A percentile compares a stretch with the other conserved stretches of the same genome.
phyloP scores from a whole-genome alignment of 2,797 vertebrate species.

The Acipenser oxyrinchus region DNA sequence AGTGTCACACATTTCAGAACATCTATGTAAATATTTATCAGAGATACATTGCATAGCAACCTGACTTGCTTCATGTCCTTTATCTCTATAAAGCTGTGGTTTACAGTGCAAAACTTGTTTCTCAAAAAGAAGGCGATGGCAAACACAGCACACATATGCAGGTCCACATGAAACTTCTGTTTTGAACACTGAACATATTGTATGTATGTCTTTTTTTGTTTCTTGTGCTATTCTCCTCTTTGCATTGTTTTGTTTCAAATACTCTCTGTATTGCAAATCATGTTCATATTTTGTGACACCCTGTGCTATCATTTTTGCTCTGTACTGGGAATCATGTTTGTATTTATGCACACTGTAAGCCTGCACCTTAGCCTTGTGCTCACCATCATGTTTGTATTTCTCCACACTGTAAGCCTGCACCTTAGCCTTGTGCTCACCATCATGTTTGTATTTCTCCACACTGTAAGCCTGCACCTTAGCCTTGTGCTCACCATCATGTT shows the following conservation, averaged over 20 bases:
- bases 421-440: background rate
- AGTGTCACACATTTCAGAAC: background rate
- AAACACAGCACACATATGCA: conserved; percentile 16
- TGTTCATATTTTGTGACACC: no score
- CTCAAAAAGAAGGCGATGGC: conserved; percentile 8
- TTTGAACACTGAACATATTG: conserved; percentile 6
- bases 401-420: background rate
- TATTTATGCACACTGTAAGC: no score
- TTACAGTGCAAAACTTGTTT: conserved; percentile 10
- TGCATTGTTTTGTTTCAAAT: no score
- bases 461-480: background rate
- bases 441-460: background rate
- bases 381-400: background rate
- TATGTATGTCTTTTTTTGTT: background rate
- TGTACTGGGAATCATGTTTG: no score
- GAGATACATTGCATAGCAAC: conserved; percentile 8
- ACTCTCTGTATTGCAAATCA: no score
- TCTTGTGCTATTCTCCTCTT: no score
- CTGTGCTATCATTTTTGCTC: no score
- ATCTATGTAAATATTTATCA: background rate
- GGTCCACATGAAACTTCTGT: conserved; percentile 7
- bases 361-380: background rate
- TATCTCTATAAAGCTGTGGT: background rate
- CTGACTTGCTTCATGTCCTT: background rate
- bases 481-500: background rate